These are phyloP conservation scores for Lumbricus terrestris DNA, from an alignment of 2,888 invertebrate species.

Conservation along the genomic window DNA sequence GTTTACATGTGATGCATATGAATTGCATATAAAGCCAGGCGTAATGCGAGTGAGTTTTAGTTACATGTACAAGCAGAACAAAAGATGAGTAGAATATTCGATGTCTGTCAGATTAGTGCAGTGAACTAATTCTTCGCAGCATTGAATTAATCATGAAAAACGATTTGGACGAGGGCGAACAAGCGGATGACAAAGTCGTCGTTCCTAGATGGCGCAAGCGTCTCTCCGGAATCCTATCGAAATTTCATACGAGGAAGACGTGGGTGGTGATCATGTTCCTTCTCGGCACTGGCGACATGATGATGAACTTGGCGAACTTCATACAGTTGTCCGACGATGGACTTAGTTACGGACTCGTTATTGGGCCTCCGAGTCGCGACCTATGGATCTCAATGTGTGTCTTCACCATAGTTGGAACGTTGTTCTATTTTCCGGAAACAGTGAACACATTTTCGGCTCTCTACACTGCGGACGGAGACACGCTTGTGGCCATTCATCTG, in stretches of 20 bases:
- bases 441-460: conserved; percentile 31
- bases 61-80: no score
- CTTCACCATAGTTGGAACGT: conserved; percentile 31
- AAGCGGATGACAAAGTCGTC: neutral
- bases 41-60: neutral
- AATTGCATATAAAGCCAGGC: neutral
- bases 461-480: conserved; percentile 23
- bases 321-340: conserved; percentile 24
- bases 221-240: neutral
- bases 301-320: conserved; percentile 28
- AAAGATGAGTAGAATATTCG: neutral
- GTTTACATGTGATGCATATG: neutral
- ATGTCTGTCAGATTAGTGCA: neutral
- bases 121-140: neutral
- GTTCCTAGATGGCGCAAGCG: neutral
- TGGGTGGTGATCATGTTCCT: conserved; percentile 26
- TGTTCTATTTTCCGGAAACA: conserved; percentile 30
- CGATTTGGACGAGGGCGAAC: neutral
- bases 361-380: conserved; percentile 20
- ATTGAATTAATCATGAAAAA: neutral
- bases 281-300: conserved; percentile 23
- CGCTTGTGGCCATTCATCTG: conserved; percentile 32
- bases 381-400: conserved; percentile 30
- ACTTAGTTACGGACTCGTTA: conserved; percentile 26
- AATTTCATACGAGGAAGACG: conserved; percentile 18